Evolutionary conservation across 2,113 vertebrate genomes (phyloP), one percentile per base, ranked within the genome.

Genomic region (Rallus limicola): DNA sequence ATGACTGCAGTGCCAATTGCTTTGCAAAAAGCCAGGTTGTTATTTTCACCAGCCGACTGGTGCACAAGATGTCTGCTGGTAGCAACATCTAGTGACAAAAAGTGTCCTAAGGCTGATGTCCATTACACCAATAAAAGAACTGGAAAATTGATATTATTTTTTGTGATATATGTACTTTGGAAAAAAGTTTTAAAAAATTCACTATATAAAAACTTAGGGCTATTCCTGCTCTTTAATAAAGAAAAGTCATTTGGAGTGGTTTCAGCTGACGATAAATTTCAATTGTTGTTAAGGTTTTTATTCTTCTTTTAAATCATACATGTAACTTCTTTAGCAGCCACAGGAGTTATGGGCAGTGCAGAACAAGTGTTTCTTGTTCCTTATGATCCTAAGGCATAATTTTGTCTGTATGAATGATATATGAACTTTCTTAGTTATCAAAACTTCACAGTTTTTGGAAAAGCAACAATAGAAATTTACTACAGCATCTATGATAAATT

Each of bases 11-110:
- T 0, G 2, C 25, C 83, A 89, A 77, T 59, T 60, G 82, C 92
- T 97, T 96, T 95, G 75, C 78, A 92, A 60, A 97, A 97, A 95
- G n/a, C 13, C 48, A 84, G 42, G 69, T 42, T 72, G 25, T 67
- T 91, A 40, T 69, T 95, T 94, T 88, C 86, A 72, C 33, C 55
- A 82, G 69, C 36, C 1, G 2, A 42, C 23, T 84, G 36, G 86
- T 62, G 44, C 40, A 89, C 11, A 50, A 10, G n/a, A 9, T 5
- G 0, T 44, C 81, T 90, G 16, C 58, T 67, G 38, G 19, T 95
- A 88, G 72, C 72, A 90, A 34, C 0, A 6, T 6, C 6, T 24
- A 53, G n/a, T 52, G 44, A 86, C 64, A 78, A 90, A 65, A 85
- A 38, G 9, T 76, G 44, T 68, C 82, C 34, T 36, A 64, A 82